Evolutionary conservation across 2,888 invertebrate genomes (phyloP), one percentile per base, ranked within the genome.

Genomic region (Prionchulus punctatus): DNA sequence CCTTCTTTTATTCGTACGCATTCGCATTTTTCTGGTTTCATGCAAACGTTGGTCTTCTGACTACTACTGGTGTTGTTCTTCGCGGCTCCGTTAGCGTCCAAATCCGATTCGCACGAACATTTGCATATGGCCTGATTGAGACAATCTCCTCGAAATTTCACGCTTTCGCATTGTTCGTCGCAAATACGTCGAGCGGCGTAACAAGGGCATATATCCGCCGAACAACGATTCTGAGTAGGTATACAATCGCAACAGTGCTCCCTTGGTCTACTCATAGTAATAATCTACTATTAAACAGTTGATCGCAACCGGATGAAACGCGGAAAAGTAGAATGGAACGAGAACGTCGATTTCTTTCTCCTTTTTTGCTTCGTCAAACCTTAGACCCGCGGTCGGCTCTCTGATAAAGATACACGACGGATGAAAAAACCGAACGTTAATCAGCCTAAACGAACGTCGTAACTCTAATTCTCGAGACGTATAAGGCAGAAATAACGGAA

Each of bases 41-140:
- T 60, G 68, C 69, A 45, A 45, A 45, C 23, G 54, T 69, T 69
- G 56, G 67, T 67, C 28, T 36, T 36, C 12, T 7, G 18, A 7
- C 12, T 36, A 36, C 12, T 18, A 18, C 36, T 18, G 36, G 36
- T 18, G 36, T 36, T 36, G 36, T 18, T 36, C 7, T 18, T 36
- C 36, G 36, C 7, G 12, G 36, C 36, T 7, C 36, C 18, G 18
- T 36, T 36, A 18, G 36, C 12, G 12, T 12, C 36, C 12, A 36
- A 36, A 36, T 36, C 18, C 23, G 67, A 65, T 57, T 70, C 69
- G 61, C 69, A 69, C 25, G 65, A 65, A 58, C 69, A 69, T 59
- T 70, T 70, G 64, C 69, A 69, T 27, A 69, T 69, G 15, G 69
- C 70, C 54, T 69, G 69, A 53, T 69, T 69, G 45, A 69, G 61